Evolutionary conservation across 2,113 vertebrate genomes (phyloP).

Genomic region (Sarotherodon lohbergeri): DNA sequence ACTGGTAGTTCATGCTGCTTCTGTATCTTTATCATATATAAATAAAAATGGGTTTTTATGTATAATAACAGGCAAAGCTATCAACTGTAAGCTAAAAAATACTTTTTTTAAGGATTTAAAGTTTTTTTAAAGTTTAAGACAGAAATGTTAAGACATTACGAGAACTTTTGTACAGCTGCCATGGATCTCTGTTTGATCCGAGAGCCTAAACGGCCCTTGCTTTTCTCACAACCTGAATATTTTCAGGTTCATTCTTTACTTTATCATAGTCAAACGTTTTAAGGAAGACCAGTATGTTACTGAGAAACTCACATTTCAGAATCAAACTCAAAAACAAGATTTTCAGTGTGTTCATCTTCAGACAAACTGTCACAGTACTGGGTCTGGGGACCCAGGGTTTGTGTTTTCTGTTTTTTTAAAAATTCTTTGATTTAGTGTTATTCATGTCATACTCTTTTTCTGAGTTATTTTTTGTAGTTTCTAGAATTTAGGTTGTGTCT

Average conservation of each 20-base stretch:
- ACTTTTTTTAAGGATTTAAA: neutral
- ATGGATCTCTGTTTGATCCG: neutral
- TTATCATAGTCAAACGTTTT: neutral
- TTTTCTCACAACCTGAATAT: neutral
- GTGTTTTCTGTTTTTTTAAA: neutral
- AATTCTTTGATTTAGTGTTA: neutral
- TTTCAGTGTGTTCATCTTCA: neutral
- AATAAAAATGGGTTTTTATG: neutral
- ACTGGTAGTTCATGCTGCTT: neutral
- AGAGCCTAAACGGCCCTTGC: neutral
- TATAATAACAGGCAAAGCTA: neutral
- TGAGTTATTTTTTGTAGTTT: neutral
- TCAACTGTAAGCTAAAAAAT: neutral
- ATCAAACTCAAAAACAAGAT: neutral
- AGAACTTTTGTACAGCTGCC: neutral
- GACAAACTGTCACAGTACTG: neutral
- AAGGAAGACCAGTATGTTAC: neutral
- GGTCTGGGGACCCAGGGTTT: neutral
- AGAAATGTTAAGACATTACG: neutral
- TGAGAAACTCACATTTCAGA: neutral
- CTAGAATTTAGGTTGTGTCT: neutral
- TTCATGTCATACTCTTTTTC: neutral
- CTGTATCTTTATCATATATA: neutral
- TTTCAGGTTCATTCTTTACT: neutral
- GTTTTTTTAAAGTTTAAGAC: accelerated